Conservation (phyloP, 2,113 vertebrate species). For the Ciconia stormi region DNA sequence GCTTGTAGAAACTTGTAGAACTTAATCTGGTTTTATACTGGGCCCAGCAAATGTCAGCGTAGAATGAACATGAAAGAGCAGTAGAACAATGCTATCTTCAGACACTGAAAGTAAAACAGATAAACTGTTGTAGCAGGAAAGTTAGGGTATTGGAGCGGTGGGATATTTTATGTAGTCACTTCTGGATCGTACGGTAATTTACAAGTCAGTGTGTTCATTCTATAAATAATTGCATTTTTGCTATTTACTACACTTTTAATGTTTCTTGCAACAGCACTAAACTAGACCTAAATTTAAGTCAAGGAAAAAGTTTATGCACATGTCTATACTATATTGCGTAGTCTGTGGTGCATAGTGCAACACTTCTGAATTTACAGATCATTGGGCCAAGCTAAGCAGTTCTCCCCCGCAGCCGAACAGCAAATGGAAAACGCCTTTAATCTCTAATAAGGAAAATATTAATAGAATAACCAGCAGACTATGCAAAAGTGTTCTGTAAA, state of each 20-base stretch:
- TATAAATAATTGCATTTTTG: not conserved
- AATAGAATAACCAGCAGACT: not conserved
- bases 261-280: not conserved
- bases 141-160: not conserved
- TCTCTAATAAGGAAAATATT: not conserved
- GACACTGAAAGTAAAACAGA: not conserved
- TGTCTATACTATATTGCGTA: not conserved
- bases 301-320: not conserved
- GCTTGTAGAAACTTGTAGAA: not conserved
- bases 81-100: not conserved
- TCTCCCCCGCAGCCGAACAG: not conserved
- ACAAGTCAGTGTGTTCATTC: not conserved
- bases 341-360: not conserved
- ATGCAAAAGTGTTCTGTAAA: not conserved
- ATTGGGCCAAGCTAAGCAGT: not conserved
- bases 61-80: not conserved
- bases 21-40: not conserved
- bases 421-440: not conserved
- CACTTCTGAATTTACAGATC: not conserved
- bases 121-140: not conserved
- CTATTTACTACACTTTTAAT: not conserved
- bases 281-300: not conserved
- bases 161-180: not conserved
- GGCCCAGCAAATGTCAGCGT: not conserved
- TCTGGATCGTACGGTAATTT: not conserved